Evolutionary conservation across 2,113 vertebrate species (phyloP), one percentile per base, ranked within the genome.

Genomic region (Thomomys bottae): DNA sequence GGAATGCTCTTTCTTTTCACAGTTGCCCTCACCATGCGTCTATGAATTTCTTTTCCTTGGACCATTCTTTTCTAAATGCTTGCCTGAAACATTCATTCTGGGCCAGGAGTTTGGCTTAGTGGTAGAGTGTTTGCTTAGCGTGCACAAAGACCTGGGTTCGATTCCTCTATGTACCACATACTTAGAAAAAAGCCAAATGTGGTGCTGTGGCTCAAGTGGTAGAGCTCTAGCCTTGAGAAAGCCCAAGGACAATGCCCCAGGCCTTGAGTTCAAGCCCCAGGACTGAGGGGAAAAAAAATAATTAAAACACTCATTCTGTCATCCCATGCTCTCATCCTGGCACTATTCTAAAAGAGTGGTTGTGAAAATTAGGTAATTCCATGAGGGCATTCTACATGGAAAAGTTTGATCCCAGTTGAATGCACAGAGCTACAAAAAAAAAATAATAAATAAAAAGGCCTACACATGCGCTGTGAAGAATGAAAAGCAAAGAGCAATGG

Each of bases 351-450:
- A 78, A 84, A 87, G 2, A 84, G 72, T 57, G 84, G 24, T 81
- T 79, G 45, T 67, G 30, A 75, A 81, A 59, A 80, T 67, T 64
- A 87, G 15, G 24, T 64, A 72, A 75, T 14, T 36, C 77, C 67
- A 28, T 32, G 34, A 72, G 59, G 66, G 54, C 21, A 12, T 61
- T 63, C 38, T 36, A 42, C 1, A 5, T n/a, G 63, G 63, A 75
- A 73, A 96, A 93, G 3, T 38, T 90, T 45, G 49, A 64, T 68
- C 36, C 76, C 80, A 70, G 76, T 3, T 78, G 21, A 28, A 28
- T 2, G 30, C 6, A 36, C 21, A 45, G 9, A 68, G 67, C 66
- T 42, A 36, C 32, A 71, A 79, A 68, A 75, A 84, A 18, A 49
- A 49, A 49, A 79, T 63, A 75, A 84, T 12, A 49, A 49, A 49